Conservation (phyloP, 2,888 invertebrate genomes). For the Luffia ferchaultella region DNA sequence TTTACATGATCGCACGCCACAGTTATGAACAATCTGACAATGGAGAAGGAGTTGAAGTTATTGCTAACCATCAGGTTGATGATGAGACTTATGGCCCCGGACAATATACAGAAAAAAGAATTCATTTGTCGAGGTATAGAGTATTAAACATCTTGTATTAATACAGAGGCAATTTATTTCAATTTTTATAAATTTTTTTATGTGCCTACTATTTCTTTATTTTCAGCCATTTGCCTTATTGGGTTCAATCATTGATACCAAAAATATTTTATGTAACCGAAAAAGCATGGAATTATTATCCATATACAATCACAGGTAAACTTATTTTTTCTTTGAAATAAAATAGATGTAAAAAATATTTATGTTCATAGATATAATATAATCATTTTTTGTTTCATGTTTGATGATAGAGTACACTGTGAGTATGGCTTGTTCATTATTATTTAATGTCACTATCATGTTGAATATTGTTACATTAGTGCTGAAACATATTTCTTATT, state of each 20-base stretch:
- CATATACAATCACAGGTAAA: slow-evolving; percentile 84
- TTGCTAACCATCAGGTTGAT: slow-evolving; percentile 81
- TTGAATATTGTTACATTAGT: too few relatives aligned
- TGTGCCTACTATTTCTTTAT: slow-evolving; percentile 11
- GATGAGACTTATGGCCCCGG: slow-evolving; percentile 84
- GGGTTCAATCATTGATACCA: slow-evolving; percentile 88
- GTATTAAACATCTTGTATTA: slow-evolving; percentile 4
- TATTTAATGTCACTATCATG: too few relatives aligned
- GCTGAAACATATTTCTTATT: slow-evolving; percentile 9
- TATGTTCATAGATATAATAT: slow-evolving; percentile 20
- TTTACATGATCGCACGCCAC: slow-evolving; percentile 95
- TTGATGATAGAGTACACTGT: slow-evolving; percentile 74
- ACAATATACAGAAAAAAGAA: slow-evolving; percentile 89
- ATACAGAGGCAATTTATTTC: background rate
- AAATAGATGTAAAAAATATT: background rate
- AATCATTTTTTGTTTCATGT: slow-evolving; percentile 40
- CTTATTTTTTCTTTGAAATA: slow-evolving; percentile 8
- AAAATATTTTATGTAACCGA: slow-evolving; percentile 93
- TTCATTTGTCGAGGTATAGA: slow-evolving; percentile 83
- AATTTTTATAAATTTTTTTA: background rate
- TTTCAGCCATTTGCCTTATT: slow-evolving; percentile 86
- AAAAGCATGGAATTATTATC: slow-evolving; percentile 96
- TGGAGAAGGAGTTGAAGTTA: slow-evolving; percentile 91
- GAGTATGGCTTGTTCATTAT: slow-evolving; percentile 37
- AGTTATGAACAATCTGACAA: slow-evolving; percentile 90